Conservation (phyloP, 1,140 invertebrate species). For the Andrena cerasifolii region DNA sequence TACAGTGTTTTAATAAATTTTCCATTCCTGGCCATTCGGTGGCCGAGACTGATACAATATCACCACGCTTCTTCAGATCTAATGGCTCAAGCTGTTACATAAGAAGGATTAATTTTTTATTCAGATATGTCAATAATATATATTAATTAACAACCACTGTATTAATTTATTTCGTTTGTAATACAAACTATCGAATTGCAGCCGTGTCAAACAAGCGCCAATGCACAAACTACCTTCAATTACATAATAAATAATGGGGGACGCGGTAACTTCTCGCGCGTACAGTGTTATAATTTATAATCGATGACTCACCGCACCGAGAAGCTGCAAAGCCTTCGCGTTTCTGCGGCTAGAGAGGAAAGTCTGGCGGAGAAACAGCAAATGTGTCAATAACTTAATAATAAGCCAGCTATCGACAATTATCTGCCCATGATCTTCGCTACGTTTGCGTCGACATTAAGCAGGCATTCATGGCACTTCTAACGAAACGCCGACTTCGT, state of each 20-base stretch:
- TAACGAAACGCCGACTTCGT: background rate
- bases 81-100: too few relatives aligned
- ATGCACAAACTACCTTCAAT: background rate
- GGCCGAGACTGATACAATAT: too few relatives aligned
- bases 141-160: too few relatives aligned
- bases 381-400: slow-evolving; percentile 1
- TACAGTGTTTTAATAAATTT: too few relatives aligned
- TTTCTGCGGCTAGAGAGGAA: too few relatives aligned
- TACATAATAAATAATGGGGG: slow-evolving; percentile 17
- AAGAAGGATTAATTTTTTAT: too few relatives aligned
- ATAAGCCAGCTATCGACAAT: slow-evolving; percentile 13
- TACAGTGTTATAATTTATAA: slow-evolving; percentile 9
- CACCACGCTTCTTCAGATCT: too few relatives aligned
- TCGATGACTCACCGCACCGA: slow-evolving; percentile 8
- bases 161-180: too few relatives aligned
- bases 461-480: background rate
- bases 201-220: too few relatives aligned
- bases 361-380: background rate
- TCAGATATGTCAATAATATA: too few relatives aligned
- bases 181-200: too few relatives aligned
- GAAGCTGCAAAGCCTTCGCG: background rate
- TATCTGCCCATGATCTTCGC: background rate
- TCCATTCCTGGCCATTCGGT: too few relatives aligned
- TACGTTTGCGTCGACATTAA: background rate
- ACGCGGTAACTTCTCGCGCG: background rate